phyloP scores from a whole-genome alignment of 1,140 invertebrate genomes.

The Drosophila suzukii region DNA sequence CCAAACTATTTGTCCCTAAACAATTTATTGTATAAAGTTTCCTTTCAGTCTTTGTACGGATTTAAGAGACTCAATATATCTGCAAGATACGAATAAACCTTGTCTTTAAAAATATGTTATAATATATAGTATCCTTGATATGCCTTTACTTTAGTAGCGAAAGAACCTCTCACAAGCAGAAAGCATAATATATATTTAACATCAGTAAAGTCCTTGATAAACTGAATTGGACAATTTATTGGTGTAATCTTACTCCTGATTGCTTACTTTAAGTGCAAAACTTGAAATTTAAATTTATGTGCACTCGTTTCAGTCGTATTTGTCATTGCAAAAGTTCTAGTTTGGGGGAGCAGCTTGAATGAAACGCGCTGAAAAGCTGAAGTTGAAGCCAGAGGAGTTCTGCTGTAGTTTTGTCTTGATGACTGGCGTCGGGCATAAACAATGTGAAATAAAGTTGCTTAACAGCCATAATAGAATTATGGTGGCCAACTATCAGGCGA shows the following conservation, averaged over 20 bases:
- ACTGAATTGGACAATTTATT: neutral
- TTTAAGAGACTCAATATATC: neutral
- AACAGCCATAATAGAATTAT: constrained; percentile 77
- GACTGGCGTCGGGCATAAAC: constrained; percentile 15
- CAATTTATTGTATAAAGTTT: too few species aligned
- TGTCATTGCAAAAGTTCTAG: constrained; percentile 1
- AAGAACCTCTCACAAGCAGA: neutral
- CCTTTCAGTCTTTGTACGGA: neutral
- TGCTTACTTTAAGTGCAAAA: neutral
- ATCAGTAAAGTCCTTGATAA: neutral
- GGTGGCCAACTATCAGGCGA: constrained; percentile 53
- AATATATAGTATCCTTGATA: too few species aligned
- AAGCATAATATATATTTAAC: neutral
- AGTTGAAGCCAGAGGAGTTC: constrained; percentile 4
- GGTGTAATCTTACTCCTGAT: constrained; percentile 5
- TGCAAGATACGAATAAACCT: neutral
- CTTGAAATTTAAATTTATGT: constrained; percentile 10
- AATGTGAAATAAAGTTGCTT: constrained; percentile 67
- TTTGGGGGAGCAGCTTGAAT: constrained; percentile 1
- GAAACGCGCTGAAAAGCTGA: neutral
- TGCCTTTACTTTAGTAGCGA: neutral
- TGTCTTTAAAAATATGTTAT: too few species aligned
- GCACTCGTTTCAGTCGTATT: neutral
- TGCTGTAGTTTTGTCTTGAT: constrained; percentile 3
- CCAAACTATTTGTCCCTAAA: neutral